phyloP scores from a whole-genome alignment of 2,888 invertebrate species.

The Heliothis peltigera region DNA sequence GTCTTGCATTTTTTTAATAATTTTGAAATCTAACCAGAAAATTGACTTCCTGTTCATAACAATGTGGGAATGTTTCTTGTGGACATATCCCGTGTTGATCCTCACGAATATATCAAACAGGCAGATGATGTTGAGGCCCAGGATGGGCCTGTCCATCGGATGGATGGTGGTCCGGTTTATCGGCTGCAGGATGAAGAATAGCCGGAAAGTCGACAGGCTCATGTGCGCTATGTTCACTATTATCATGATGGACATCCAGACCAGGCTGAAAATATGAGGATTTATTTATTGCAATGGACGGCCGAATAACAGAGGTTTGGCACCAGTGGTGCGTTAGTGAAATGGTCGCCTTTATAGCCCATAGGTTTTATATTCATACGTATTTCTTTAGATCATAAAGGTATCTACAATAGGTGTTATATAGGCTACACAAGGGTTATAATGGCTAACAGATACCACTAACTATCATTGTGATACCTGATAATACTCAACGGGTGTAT shows the following conservation, averaged over 20 bases:
- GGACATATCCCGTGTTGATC: slow-evolving; percentile 75
- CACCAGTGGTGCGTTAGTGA: no score
- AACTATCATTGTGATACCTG: slow-evolving; percentile 62
- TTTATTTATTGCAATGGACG: neutral
- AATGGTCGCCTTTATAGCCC: no score
- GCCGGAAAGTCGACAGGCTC: slow-evolving; percentile 67
- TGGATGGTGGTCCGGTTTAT: slow-evolving; percentile 39
- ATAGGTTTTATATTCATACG: no score
- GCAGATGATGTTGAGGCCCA: slow-evolving; percentile 69
- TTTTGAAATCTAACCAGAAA: slow-evolving; percentile 62
- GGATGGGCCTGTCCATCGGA: slow-evolving; percentile 62
- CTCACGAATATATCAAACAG: slow-evolving; percentile 73
- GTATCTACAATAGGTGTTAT: no score
- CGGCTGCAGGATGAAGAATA: slow-evolving; percentile 67
- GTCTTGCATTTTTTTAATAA: no score
- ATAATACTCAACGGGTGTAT: slow-evolving; percentile 77
- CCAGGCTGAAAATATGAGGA: slow-evolving; percentile 64
- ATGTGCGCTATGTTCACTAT: slow-evolving; percentile 69
- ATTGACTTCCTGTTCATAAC: slow-evolving; percentile 69
- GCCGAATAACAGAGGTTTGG: neutral
- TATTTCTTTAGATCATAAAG: no score
- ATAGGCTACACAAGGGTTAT: no score
- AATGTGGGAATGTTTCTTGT: slow-evolving; percentile 57
- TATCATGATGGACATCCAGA: slow-evolving; percentile 72
- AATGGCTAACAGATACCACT: no score